A percentile compares a stretch with the other conserved stretches of the same genome.
Conservation (phyloP, 2,888 invertebrate species). For the Muschampia staudingeri region DNA sequence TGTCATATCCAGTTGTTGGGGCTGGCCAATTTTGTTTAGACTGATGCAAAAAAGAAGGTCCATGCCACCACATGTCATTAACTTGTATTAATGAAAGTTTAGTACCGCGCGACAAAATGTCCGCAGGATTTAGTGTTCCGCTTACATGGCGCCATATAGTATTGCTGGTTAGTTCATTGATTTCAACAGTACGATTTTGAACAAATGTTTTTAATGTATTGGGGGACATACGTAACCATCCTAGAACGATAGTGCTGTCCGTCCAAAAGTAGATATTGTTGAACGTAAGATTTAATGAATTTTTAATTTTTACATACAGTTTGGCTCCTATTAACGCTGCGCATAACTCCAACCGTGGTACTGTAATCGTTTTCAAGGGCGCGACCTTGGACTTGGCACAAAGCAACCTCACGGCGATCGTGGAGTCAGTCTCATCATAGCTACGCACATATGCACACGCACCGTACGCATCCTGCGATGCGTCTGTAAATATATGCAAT, state of each 20-base stretch:
- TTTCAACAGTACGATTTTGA: not conserved
- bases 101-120: conserved; percentile 10
- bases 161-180: not conserved
- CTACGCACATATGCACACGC: conserved; percentile 45
- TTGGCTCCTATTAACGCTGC: not conserved
- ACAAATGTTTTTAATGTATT: conserved; percentile 13
- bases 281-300: not conserved
- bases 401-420: not conserved
- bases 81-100: not conserved
- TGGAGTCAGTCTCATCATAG: not conserved
- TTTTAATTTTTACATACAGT: not conserved
- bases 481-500: not conserved
- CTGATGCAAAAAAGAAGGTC: no score
- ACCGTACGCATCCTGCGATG: conserved; percentile 49
- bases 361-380: not conserved
- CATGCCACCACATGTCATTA: no score
- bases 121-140: not conserved
- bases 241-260: not conserved
- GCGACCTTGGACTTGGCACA: not conserved
- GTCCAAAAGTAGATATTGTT: not conserved
- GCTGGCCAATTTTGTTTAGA: no score
- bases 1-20: no score
- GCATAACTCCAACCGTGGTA: not conserved
- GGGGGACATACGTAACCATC: conserved; percentile 11
- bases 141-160: not conserved